Conservation (phyloP, 2,797 vertebrate genomes). For the Chlorospingus semifuscus region DNA sequence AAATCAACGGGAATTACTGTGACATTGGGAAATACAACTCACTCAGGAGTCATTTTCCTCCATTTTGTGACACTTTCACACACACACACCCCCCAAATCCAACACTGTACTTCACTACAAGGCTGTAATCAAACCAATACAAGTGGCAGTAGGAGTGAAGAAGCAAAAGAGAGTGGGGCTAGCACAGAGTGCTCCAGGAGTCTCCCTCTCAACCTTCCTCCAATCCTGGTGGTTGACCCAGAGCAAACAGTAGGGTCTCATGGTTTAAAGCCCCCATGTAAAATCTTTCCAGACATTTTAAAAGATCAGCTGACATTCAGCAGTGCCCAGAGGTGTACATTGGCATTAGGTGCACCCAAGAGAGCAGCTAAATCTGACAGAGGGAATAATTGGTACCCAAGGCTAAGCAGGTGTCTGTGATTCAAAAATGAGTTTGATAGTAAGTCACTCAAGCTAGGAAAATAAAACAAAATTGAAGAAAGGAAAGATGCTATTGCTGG, state of each 20-base stretch:
- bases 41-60: neutral
- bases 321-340: neutral
- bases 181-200: neutral
- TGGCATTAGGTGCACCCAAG: neutral
- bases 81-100: fast-evolving
- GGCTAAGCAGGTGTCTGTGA: neutral
- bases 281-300: neutral
- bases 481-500: neutral
- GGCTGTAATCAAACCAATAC: neutral
- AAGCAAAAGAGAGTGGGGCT: neutral
- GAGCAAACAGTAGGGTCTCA: neutral
- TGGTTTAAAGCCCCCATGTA: neutral
- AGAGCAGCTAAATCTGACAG: neutral
- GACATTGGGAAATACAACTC: neutral
- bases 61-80: neutral
- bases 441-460: neutral
- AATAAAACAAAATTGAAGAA: neutral
- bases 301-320: neutral
- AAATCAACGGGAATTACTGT: neutral
- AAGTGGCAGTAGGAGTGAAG: neutral
- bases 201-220: neutral
- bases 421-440: neutral
- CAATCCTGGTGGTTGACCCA: neutral
- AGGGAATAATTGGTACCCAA: neutral
- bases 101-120: neutral